Evolutionary conservation across 64 coral and sea anemone species (phyloP).

Genomic region (Stichodactyla mertensii): DNA sequence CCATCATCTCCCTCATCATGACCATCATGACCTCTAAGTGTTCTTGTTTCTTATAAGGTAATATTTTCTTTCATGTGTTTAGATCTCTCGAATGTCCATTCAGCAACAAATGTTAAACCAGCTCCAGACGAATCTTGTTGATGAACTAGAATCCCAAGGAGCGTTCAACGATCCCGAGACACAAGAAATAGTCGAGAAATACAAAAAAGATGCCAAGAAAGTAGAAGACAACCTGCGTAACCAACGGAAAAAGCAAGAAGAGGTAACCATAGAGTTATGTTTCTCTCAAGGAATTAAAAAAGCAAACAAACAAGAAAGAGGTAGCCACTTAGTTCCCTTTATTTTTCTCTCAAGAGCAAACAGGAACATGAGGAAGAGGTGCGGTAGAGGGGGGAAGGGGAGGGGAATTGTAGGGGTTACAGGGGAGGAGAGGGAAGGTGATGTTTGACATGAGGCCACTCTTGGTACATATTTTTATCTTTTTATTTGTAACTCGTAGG

Average conservation of each 20-base stretch:
- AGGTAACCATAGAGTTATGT: slow-evolving; percentile 27
- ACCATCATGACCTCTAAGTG: not conserved
- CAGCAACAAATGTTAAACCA: slow-evolving; percentile 69
- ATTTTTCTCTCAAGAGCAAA: too few species aligned
- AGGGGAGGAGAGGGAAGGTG: too few species aligned
- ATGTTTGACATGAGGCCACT: too few species aligned
- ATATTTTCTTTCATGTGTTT: not conserved
- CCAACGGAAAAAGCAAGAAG: slow-evolving; percentile 81
- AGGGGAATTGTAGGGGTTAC: too few species aligned
- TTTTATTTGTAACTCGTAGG: slow-evolving; percentile 16
- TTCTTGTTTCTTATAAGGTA: not conserved
- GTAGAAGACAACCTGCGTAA: slow-evolving; percentile 71
- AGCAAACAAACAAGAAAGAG: too few species aligned
- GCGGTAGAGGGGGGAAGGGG: too few species aligned
- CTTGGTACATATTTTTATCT: too few species aligned
- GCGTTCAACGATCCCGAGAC: slow-evolving; percentile 70
- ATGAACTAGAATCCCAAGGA: slow-evolving; percentile 83
- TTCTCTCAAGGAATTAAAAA: not conserved
- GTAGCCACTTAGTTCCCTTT: too few species aligned
- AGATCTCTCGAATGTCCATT: slow-evolving; percentile 76
- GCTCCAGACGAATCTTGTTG: slow-evolving; percentile 71
- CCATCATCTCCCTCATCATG: not conserved
- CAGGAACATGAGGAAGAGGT: too few species aligned
- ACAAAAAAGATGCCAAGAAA: slow-evolving; percentile 83
- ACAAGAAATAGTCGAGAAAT: slow-evolving; percentile 72